A percentile compares a stretch with the other conserved stretches of the same genome.
phyloP scores from a whole-genome alignment of 2,888 invertebrate genomes.

The Odontomyia ornata region DNA sequence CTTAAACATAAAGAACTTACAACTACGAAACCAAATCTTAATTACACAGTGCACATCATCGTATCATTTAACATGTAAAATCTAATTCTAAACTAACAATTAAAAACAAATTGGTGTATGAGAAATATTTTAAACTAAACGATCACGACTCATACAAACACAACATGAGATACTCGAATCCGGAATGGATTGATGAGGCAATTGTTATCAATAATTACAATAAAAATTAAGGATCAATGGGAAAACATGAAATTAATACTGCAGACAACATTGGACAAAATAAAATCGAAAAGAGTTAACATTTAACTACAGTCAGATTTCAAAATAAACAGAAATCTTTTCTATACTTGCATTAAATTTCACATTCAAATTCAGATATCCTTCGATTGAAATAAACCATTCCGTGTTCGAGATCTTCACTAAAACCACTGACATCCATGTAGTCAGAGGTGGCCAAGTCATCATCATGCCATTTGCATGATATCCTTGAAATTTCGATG shows the following conservation, averaged over 20 bases:
- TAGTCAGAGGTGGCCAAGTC: conserved; percentile 63
- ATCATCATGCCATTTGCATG: conserved; percentile 63
- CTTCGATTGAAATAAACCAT: conserved; percentile 65
- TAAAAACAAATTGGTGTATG: conserved; percentile 20
- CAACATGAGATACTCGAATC: conserved; percentile 16
- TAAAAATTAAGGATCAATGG: conserved; percentile 10
- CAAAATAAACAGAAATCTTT: conserved; percentile 22
- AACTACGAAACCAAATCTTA: conserved; percentile 3
- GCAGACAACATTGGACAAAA: conserved; percentile 4
- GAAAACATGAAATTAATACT: conserved; percentile 41
- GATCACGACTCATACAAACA: conserved; percentile 26
- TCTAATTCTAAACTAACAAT: background rate
- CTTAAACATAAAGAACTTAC: background rate
- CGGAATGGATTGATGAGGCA: conserved; percentile 32
- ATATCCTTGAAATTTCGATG: conserved; percentile 60
- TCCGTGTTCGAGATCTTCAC: conserved; percentile 64
- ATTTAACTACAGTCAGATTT: background rate
- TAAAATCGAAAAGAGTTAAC: background rate
- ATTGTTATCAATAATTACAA: conserved; percentile 12
- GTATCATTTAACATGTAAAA: background rate
- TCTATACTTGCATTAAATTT: conserved; percentile 62
- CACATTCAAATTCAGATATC: conserved; percentile 73
- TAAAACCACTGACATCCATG: conserved; percentile 64
- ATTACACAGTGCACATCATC: conserved; percentile 18
- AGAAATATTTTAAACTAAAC: conserved; percentile 13